These are phyloP conservation scores for Agelastica alni DNA, from an alignment of 2,888 invertebrate genomes.

Conservation along the genomic window DNA sequence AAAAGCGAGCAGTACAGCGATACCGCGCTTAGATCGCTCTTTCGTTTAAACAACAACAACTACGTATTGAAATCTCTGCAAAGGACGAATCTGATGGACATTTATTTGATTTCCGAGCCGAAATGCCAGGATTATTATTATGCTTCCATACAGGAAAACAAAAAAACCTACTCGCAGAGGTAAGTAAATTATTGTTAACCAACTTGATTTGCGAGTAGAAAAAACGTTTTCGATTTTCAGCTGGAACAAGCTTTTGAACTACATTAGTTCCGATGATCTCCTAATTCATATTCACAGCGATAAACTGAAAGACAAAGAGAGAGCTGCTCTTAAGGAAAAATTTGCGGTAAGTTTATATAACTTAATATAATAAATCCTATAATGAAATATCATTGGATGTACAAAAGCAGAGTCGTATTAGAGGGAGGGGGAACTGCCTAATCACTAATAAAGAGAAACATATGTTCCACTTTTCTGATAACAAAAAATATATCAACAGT, in stretches of 20 bases:
- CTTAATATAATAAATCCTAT: not conserved
- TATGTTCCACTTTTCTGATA: no score
- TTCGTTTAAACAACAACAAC: constrained; percentile 92
- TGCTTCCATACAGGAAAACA: constrained; percentile 84
- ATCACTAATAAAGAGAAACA: no score
- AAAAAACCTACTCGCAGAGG: constrained; percentile 72
- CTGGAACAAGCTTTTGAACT: constrained; percentile 81
- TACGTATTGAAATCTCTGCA: constrained; percentile 92
- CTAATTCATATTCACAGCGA: constrained; percentile 63
- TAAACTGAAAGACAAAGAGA: constrained; percentile 83
- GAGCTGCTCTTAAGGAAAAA: constrained; percentile 84
- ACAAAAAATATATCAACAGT: no score
- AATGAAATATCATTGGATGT: no score
- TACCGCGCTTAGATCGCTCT: constrained; percentile 82
- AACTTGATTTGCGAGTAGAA: no score
- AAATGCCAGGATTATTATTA: constrained; percentile 85
- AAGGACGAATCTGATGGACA: constrained; percentile 79
- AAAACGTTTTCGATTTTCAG: constrained; percentile 61
- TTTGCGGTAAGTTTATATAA: constrained; percentile 71
- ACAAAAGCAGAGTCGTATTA: no score
- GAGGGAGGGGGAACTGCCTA: no score
- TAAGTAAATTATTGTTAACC: constrained; percentile 42
- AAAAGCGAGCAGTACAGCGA: constrained; percentile 93
- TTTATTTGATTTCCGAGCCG: constrained; percentile 80
- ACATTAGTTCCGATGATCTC: constrained; percentile 73